Evolutionary conservation across 2,888 invertebrate species (phyloP).

Genomic region (Synergus japonicus): DNA sequence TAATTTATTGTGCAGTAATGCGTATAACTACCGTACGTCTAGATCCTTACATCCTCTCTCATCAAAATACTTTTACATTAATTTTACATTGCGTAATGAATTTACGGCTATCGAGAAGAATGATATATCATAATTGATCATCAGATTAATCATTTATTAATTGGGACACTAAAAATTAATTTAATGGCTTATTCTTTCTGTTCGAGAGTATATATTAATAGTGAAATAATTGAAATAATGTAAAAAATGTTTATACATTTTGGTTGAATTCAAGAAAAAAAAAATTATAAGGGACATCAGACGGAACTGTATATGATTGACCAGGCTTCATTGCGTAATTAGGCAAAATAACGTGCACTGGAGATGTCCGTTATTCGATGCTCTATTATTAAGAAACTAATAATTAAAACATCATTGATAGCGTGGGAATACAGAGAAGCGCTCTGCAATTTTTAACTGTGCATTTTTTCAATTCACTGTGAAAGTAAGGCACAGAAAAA

Average conservation of each 20-base stretch:
- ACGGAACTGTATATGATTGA: background rate
- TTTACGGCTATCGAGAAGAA: background rate
- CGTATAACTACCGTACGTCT: background rate
- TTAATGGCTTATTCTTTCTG: background rate
- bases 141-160: background rate
- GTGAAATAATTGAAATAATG: too few species aligned
- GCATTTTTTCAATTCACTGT: background rate
- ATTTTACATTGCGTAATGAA: background rate
- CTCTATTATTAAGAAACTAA: background rate
- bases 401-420: background rate
- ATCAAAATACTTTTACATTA: constrained; percentile 7
- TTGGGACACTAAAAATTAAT: background rate
- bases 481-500: background rate
- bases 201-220: too few species aligned
- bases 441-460: background rate
- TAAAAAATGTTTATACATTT: too few species aligned
- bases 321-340: constrained; percentile 2
- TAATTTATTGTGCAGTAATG: constrained; percentile 7
- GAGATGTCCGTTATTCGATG: background rate
- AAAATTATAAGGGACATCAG: background rate
- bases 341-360: background rate
- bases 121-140: background rate
- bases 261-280: background rate
- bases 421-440: background rate
- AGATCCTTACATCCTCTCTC: background rate